phyloP scores from a whole-genome alignment of 2,797 vertebrate species.

The Ammospiza maritima region DNA sequence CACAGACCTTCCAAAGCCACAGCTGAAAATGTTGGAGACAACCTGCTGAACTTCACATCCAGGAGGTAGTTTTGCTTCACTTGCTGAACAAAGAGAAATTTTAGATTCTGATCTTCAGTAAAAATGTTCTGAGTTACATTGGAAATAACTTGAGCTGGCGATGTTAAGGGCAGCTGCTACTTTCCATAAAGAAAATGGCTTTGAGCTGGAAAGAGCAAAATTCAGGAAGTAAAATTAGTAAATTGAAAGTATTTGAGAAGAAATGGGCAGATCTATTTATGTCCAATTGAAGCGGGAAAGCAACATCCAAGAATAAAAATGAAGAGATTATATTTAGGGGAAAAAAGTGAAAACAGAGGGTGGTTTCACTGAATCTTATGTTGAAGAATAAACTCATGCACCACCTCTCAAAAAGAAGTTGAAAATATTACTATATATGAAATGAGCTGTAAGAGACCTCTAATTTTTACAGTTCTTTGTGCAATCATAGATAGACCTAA shows the following conservation, averaged over 20 bases:
- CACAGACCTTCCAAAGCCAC: background rate
- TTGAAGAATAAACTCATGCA: background rate
- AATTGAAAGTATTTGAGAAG: background rate
- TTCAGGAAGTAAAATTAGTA: constrained; percentile 1
- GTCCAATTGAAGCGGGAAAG: background rate
- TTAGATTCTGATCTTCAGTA: background rate
- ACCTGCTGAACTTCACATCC: background rate
- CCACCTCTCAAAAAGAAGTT: background rate
- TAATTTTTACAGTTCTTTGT: background rate
- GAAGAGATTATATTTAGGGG: background rate
- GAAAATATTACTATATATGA: background rate
- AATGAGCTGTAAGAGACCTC: background rate
- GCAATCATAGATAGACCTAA: background rate
- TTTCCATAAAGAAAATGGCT: constrained; percentile 25
- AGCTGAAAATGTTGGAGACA: background rate
- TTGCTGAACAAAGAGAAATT: background rate
- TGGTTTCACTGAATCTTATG: background rate
- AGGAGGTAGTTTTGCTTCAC: background rate
- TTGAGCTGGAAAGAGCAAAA: background rate
- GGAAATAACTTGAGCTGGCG: constrained; percentile 10
- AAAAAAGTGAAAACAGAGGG: background rate
- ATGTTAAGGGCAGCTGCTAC: background rate
- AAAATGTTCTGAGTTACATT: background rate
- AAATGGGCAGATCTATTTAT: constrained; percentile 12
- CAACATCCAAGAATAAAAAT: constrained; percentile 5